Percentiles rank a stretch among this genome's conserved stretches.
Conservation (phyloP, 2,113 vertebrate species). For the Glaucidium brasilianum region DNA sequence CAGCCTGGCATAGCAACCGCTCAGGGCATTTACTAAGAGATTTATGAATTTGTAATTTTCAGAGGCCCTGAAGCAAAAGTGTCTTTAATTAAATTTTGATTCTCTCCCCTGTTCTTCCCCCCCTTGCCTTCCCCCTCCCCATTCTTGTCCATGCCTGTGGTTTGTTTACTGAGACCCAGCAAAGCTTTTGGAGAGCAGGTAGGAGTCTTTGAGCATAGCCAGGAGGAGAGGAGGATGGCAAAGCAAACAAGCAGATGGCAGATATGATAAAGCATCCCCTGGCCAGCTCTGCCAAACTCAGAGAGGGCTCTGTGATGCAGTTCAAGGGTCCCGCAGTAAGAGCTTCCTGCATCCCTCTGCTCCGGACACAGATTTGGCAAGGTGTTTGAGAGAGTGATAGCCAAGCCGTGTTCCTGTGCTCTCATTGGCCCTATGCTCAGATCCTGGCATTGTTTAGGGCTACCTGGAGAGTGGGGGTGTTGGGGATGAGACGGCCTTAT, state of each 20-base stretch:
- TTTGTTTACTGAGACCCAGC: slow-evolving; percentile 44
- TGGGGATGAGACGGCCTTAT: neutral
- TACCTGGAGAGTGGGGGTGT: neutral
- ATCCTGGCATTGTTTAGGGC: neutral
- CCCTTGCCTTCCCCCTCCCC: neutral
- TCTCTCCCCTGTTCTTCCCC: neutral
- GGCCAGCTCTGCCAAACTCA: neutral
- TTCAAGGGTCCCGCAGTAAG: slow-evolving; percentile 18
- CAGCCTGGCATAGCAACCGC: neutral
- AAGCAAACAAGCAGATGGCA: slow-evolving; percentile 45
- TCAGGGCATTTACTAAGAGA: slow-evolving; percentile 48
- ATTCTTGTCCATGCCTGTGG: neutral
- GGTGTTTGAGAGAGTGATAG: neutral
- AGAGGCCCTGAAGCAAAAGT: slow-evolving; percentile 48
- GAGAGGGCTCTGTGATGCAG: neutral
- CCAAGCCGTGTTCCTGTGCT: neutral
- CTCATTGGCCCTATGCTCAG: neutral
- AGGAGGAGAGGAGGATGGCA: slow-evolving; percentile 43
- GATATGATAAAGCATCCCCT: neutral
- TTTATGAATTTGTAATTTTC: slow-evolving; percentile 65
- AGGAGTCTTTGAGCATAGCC: slow-evolving; percentile 16
- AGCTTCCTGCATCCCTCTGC: slow-evolving; percentile 9
- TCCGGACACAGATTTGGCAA: neutral
- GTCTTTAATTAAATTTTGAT: slow-evolving; percentile 64
- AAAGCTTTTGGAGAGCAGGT: slow-evolving; percentile 39